Conservation (phyloP, 2,888 invertebrate species). For the Muscina levida region DNA sequence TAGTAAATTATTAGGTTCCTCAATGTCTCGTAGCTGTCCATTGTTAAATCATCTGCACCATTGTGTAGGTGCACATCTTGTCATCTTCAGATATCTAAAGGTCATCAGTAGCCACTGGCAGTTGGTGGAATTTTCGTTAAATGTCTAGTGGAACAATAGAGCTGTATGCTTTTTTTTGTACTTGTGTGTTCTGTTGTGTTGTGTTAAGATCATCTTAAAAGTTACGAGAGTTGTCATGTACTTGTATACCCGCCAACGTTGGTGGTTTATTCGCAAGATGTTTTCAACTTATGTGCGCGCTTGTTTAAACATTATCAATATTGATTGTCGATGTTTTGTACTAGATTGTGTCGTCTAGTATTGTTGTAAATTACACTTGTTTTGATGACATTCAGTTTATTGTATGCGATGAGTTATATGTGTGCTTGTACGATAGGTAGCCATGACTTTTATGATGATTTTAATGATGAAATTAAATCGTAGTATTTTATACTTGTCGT, state of each 20-base stretch:
- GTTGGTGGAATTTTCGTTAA: conserved; percentile 6
- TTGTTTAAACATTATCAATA: conserved; percentile 13
- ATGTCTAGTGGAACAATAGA: conserved; percentile 9
- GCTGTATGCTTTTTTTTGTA: too few relatives aligned
- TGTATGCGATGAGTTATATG: neutral
- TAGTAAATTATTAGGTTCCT: too few relatives aligned
- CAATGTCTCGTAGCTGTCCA: neutral
- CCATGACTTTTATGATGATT: conserved; percentile 64
- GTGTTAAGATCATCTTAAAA: conserved; percentile 11
- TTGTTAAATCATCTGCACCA: too few relatives aligned
- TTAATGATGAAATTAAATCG: conserved; percentile 56
- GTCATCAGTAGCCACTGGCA: neutral
- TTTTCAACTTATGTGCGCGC: conserved; percentile 6
- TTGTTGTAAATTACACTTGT: neutral
- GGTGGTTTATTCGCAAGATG: too few relatives aligned
- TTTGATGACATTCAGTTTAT: too few relatives aligned
- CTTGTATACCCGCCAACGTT: too few relatives aligned
- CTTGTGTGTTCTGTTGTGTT: too few relatives aligned
- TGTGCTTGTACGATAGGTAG: too few relatives aligned
- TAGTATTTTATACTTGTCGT: too few relatives aligned
- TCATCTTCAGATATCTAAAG: neutral
- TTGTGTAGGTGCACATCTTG: neutral
- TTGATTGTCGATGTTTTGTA: conserved; percentile 10
- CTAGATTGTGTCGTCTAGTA: neutral
- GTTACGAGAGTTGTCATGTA: conserved; percentile 7